Base-by-base conservation (phyloP, 1,140 invertebrate species). In the Caenorhabditis tropicalis region DNA sequence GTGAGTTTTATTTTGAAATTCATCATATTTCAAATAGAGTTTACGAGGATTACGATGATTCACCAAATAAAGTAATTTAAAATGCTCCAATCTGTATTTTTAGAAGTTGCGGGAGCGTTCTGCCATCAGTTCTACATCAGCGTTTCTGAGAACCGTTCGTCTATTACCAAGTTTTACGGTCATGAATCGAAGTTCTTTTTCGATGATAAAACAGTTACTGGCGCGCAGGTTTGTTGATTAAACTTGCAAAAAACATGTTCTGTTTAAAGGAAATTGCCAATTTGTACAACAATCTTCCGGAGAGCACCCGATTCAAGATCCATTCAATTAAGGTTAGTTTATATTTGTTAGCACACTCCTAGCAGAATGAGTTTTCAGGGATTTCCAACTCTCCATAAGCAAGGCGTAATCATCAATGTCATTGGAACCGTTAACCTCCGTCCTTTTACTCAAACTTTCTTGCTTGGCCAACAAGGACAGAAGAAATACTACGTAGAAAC, bases 401-500 rank as follows among this genome's bases (percentile, higher is more conserved):
- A 79, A 24, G 58, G 58, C 0, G 56, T 85, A 36, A 58, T 79
- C 27, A 21, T 85, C 48, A 58, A 81, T 24, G 84, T 85, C 10
- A 85, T 65, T 39, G 84, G 82, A 33, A 74, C 86, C 10, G 58
- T 81, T 19, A 31, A 49, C 19, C 29, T 56, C 12, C 82, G 82
- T 81, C 82, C 60, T 21, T 86, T 86, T 31, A n/a, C 60, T 16
- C 82, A 86, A 74, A 81, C 83, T 2, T 85, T 86, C 31, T 33
- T 86, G 12, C 60, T 86, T 16, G 70, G 56, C 19, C 81, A 74
- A 27, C 85, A 86, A 70, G 70, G 53, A 29, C 70, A 58, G 33
- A 86, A 86, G 49, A 86, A 86, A 29, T 86, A 79, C 74, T 86
- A 80, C 82, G 81, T 86, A 10, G 74, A 84, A 33, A 19, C 74